Percentiles rank a stretch among this genome's conserved stretches.
Evolutionary conservation across 2,888 invertebrate genomes (phyloP).

Genomic region (Rhagophthalmus giganteus): DNA sequence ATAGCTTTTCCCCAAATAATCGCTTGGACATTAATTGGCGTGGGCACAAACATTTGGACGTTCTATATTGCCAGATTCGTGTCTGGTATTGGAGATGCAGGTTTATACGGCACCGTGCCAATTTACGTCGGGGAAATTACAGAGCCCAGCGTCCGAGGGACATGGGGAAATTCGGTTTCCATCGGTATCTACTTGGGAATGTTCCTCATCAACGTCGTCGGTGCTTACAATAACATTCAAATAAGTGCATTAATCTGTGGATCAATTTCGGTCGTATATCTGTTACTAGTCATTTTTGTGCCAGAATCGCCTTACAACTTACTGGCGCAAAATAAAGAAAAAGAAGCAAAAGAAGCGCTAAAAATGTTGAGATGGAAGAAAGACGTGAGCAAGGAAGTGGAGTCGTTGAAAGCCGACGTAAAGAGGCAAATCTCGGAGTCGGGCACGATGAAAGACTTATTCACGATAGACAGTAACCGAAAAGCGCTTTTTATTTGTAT

Average conservation of each 20-base stretch:
- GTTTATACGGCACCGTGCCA: conserved; percentile 38
- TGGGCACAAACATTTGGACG: neutral
- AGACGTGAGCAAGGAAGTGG: conserved; percentile 43
- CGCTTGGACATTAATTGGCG: neutral
- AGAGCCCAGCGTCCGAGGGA: conserved; percentile 43
- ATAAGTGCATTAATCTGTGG: conserved; percentile 31
- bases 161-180: conserved; percentile 43
- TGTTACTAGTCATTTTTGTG: conserved; percentile 39
- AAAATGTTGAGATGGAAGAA: conserved; percentile 37
- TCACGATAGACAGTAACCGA: conserved; percentile 41
- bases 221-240: conserved; percentile 35
- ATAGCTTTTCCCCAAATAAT: neutral
- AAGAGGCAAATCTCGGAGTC: conserved; percentile 45
- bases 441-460: conserved; percentile 42
- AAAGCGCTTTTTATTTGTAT: conserved; percentile 41
- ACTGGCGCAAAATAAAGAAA: conserved; percentile 39
- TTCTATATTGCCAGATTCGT: neutral
- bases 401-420: conserved; percentile 39
- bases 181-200: conserved; percentile 39
- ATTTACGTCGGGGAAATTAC: conserved; percentile 45
- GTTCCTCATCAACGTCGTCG: conserved; percentile 42
- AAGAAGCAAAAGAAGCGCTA: conserved; percentile 41
- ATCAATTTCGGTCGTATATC: conserved; percentile 17
- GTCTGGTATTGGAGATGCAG: conserved; percentile 20
- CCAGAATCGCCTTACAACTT: conserved; percentile 49